Evolutionary conservation across 2,113 vertebrate genomes (phyloP), one percentile per base, ranked within the genome.

Genomic region (Ahaetulla prasina): DNA sequence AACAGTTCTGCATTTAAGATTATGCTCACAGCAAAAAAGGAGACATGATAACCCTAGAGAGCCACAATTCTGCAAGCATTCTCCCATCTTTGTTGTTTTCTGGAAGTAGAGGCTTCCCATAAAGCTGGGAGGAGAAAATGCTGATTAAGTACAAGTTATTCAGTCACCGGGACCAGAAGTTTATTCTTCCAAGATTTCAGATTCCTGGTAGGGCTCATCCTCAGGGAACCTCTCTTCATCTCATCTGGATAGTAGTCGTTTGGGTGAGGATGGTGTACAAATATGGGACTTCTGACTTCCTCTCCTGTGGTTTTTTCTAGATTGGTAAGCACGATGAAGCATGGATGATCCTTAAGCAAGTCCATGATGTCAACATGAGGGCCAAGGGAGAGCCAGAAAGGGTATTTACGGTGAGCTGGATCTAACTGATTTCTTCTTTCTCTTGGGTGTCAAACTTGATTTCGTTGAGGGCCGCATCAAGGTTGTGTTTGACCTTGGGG

Each of bases 361-460:
- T 99, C 90, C 99, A 99, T 3, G 99, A 99, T 96, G 99, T 99
- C 95, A 99, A 99, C 97, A 99, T 99, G 99, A 96, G 99, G 68
- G 99, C 99, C 4, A 99, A 99, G 90, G 99, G 99, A 0, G 97
- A 99, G 92, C 99, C 99, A 0, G 99, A 99, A 96, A 98, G 98
- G 95, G 99, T 99, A 84, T 99, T 99, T 94, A 99, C 99, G 54
- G 99, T 99, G 95, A 98, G 98, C 93, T n/a, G 30, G 50, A 35
- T 8, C 35, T 9, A 0, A 7, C 20, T 60, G 14, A 18, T 9
- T 5, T 30, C 63, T 50, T n/a, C 50, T 35, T 35, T 30, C 88
- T 57, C 22, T 22, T 16, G 11, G 10, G 49, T 50, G 49, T 50
- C 50, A 12, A 50, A 50, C 50, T 50, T 0, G 50, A 12, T 12